These are phyloP conservation scores for Avahi laniger DNA, from an alignment of 2,797 vertebrate species.

Conservation along the genomic window DNA sequence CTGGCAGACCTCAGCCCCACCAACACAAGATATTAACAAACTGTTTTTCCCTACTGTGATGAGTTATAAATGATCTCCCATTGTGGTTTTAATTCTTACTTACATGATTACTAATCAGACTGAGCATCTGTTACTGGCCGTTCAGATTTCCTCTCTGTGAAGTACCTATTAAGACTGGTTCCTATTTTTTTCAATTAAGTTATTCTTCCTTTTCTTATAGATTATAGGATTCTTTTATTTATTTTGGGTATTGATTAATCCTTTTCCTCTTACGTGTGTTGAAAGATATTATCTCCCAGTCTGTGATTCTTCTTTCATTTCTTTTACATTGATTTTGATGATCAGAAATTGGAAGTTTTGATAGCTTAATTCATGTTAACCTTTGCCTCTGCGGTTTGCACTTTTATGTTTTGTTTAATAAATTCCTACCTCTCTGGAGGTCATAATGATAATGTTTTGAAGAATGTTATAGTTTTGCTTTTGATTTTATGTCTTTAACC, in stretches of 20 bases:
- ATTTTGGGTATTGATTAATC: neutral
- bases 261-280: neutral
- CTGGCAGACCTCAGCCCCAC: neutral
- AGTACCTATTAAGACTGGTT: neutral
- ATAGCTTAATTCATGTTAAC: neutral
- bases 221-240: neutral
- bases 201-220: neutral
- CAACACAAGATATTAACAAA: neutral
- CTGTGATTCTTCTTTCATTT: neutral
- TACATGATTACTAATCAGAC: neutral
- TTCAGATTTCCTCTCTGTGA: neutral
- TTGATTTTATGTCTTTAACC: neutral
- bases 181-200: neutral
- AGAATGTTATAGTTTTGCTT: neutral
- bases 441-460: neutral
- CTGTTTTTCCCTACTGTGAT: neutral
- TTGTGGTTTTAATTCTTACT: slow-evolving; percentile 18
- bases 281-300: neutral
- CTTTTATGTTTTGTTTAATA: neutral
- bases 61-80: neutral
- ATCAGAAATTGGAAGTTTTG: neutral
- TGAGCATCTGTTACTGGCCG: neutral
- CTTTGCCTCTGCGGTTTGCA: neutral
- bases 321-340: neutral
- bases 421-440: neutral